These are phyloP conservation scores for Aurelia aurita DNA, from an alignment of 30 jellyfish, hydroid and myxozoan genomes.

Conservation along the genomic window DNA sequence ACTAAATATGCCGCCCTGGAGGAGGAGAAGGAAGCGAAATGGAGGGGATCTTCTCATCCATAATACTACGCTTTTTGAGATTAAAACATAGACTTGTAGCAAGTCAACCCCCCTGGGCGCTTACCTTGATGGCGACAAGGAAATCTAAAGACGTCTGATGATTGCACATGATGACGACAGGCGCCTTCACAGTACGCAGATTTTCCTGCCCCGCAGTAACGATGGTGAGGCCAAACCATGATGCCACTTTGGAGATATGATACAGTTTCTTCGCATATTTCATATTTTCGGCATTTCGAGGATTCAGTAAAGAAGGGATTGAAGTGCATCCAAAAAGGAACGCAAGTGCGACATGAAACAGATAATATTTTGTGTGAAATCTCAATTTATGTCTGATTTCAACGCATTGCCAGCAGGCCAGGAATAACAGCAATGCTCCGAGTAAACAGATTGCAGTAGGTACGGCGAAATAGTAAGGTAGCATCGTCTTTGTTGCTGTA, in stretches of 20 bases:
- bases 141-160: conserved; percentile 88
- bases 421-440: too few relatives aligned
- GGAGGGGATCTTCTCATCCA: too few relatives aligned
- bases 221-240: conserved; percentile 71
- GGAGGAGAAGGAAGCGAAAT: too few relatives aligned
- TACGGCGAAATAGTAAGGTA: too few relatives aligned
- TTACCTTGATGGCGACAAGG: conserved; percentile 48
- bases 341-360: conserved; percentile 42
- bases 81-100: too few relatives aligned
- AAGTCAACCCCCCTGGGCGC: too few relatives aligned
- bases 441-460: too few relatives aligned
- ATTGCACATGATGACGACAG: conserved; percentile 70
- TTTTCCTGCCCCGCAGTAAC: conserved; percentile 59
- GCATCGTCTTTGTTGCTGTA: too few relatives aligned
- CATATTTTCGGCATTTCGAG: conserved; percentile 75
- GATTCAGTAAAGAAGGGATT: conserved; percentile 57
- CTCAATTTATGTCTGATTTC: conserved; percentile 17
- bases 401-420: too few relatives aligned
- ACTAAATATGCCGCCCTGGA: too few relatives aligned
- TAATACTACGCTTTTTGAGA: too few relatives aligned
- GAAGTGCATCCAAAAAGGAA: conserved; percentile 24
- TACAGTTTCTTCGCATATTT: conserved; percentile 33
- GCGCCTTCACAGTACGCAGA: conserved; percentile 34
- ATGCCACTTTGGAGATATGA: conserved; percentile 33
- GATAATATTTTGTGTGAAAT: conserved; percentile 52